These are phyloP conservation scores for Heterohyrax brucei DNA, from an alignment of 2,797 vertebrate species.

Conservation along the genomic window DNA sequence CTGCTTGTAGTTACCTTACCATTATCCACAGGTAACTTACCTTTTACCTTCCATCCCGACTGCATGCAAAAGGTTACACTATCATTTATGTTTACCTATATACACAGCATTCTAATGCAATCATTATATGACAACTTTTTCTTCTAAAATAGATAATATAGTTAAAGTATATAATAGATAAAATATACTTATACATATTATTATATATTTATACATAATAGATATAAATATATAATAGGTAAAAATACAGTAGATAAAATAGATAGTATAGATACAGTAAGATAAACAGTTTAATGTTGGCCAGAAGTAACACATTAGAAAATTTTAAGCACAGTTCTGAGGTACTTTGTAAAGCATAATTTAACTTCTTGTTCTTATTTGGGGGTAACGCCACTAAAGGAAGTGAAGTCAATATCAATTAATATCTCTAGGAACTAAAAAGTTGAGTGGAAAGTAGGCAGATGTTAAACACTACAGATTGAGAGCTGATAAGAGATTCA, in stretches of 20 bases:
- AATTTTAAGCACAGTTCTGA: neutral
- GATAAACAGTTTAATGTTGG: constrained; percentile 27
- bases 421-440: neutral
- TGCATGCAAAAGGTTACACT: neutral
- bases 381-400: neutral
- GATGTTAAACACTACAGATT: constrained; percentile 29
- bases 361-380: neutral
- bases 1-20: neutral
- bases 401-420: constrained; percentile 33
- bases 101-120: neutral
- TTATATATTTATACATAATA: too few relatives aligned
- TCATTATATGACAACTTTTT: neutral
- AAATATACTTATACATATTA: too few relatives aligned
- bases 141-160: neutral
- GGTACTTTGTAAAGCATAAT: too few relatives aligned
- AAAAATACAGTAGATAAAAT: too few relatives aligned
- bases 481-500: neutral
- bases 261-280: neutral
- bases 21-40: neutral
- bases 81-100: constrained; percentile 5
- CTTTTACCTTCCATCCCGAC: neutral
- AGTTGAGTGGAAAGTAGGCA: neutral
- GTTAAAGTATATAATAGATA: too few relatives aligned
- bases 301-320: neutral
- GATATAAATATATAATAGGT: too few relatives aligned